Evolutionary conservation across 2,888 invertebrate species (phyloP).

Genomic region (Antitype chi): DNA sequence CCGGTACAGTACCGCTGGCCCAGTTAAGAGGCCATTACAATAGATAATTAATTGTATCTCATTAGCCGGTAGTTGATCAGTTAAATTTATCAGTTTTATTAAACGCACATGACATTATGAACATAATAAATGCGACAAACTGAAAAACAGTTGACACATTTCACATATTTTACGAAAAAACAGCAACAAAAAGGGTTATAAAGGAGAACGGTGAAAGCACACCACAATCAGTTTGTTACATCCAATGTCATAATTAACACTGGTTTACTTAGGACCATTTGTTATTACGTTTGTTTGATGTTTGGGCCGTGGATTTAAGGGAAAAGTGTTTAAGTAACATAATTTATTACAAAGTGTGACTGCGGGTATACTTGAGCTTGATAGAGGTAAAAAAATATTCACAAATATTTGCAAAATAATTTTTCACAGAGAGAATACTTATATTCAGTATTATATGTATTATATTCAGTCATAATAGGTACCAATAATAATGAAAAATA

Average conservation of each 20-base stretch:
- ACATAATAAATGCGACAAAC: background rate
- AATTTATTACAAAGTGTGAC: background rate
- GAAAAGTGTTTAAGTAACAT: slow-evolving; percentile 1
- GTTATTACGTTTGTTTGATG: slow-evolving; percentile 25
- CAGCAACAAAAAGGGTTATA: slow-evolving; percentile 2
- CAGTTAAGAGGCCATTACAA: too few relatives aligned
- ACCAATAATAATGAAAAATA: too few relatives aligned
- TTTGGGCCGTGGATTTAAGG: background rate
- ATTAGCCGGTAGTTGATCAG: too few relatives aligned
- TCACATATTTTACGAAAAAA: slow-evolving; percentile 1
- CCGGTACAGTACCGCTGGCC: too few relatives aligned
- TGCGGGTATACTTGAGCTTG: background rate
- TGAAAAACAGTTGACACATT: background rate
- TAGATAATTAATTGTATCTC: too few relatives aligned
- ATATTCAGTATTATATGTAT: too few relatives aligned
- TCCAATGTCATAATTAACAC: slow-evolving; percentile 46
- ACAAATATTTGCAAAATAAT: too few relatives aligned
- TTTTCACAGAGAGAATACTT: too few relatives aligned
- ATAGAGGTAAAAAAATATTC: too few relatives aligned
- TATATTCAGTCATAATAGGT: too few relatives aligned
- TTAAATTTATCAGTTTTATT: too few relatives aligned
- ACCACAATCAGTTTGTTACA: slow-evolving; percentile 26
- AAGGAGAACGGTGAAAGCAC: slow-evolving; percentile 2
- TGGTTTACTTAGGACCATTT: slow-evolving; percentile 43
- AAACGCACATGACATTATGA: background rate